Base-by-base conservation (phyloP, 2,113 vertebrate genomes). In the Rafetus swinhoei region DNA sequence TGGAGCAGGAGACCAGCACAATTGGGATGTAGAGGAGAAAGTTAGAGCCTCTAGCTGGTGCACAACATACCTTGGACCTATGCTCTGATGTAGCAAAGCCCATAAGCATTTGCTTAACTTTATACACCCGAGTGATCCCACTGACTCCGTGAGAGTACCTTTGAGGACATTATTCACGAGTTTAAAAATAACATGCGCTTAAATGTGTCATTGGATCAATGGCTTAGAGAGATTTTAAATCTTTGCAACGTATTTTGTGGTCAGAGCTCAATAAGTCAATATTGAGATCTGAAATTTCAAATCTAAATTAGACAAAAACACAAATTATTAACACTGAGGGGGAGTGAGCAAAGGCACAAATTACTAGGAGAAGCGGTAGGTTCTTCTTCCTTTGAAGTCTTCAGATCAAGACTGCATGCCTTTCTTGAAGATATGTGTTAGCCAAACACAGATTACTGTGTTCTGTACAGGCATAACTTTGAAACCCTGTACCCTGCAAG, bases 81-180 rank as follows among this genome's bases (percentile, higher is more conserved):
- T 10, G 39, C 22, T 35, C 59, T 86, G 74, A 69, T 95, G 83
- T 93, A 92, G 84, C 39, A 92, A 92, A 93, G 72, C 94, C 88
- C 56, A 83, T 86, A 24, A 53, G 79, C 2, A 8, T 7, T 25
- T 55, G 93, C 50, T 88, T 60, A 85, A 53, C 60, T 35, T 50
- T 9, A 54, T 52, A 13, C 22, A 81, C 86, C 13, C 32, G 81
- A 55, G 50, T 12, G 35, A 60, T 25, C 2, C 12, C 74, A 25
- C 76, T 83, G 79, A 54, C 39, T 76, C 27, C 32, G 50, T 54
- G 19, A 54, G 4, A 81, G 1, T 32, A 21, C 24, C 3, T 22
- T 39, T 21, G 2, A 39, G 5, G 9, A 32, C 29, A n/a, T 69
- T 35, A 22, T 74, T 74, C 35, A 22, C 4, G 2, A 1, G n/a